Base-by-base conservation (phyloP, 2,888 invertebrate genomes). In the Morpho helenor region DNA sequence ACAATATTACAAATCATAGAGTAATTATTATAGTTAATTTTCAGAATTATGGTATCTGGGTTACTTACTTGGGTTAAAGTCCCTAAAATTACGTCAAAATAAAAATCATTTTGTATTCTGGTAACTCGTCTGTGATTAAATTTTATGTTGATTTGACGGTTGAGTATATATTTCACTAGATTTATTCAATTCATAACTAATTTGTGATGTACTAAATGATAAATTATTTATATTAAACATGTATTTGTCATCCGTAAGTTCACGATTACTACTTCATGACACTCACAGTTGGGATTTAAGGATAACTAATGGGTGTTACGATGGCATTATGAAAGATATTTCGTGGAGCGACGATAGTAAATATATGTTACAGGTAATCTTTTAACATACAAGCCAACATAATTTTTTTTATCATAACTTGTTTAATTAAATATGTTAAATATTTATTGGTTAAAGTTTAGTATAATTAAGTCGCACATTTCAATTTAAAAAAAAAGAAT, bases 211-310 rank as follows among this genome's bases (percentile, higher is more conserved):
- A 5, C 31, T 31, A 10, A 49, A 49, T 10, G n/a, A 49, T 6
- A 48, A 48, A 48, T 49, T 49, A n/a, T 51, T 44, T 22, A 83
- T 69, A 70, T 45, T 7, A 7, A 10, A 3, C 3, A 93, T 93
- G 93, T 91, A 89, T 77, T 83, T 93, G 64, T 91, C 92, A 39
- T 91, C 93, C 45, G 84, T 91, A 63, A 92, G 92, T 69, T 91
- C 91, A 49, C 89, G 91, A 49, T 79, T 93, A 62, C 83, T 92
- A 72, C 79, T 93, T 39, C 91, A 93, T 69, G 91, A 92, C 63
- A 86, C 83, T 61, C 91, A 86, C 69, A 85, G 79, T 74, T 92
- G 92, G 82, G 87, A 91, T 69, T 78, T 92, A 57, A 83, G 89
- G 71, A 89, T 92, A 69, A 82, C 84, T 56, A 92, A 92, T 68